Base-by-base conservation (phyloP, 2,888 invertebrate species). In the Lydus trimaculatus region DNA sequence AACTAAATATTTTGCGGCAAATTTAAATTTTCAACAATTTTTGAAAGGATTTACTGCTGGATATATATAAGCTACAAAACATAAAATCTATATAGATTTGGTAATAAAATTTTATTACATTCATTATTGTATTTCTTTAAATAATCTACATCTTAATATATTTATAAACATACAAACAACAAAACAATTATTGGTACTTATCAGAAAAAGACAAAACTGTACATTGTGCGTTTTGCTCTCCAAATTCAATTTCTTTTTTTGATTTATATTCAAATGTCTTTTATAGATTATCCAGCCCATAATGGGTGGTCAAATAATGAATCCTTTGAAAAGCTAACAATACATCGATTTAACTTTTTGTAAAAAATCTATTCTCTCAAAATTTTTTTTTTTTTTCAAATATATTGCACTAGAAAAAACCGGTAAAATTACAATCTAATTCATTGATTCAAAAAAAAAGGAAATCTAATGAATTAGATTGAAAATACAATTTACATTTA, bases 131-230 rank as follows among this genome's bases (percentile, higher is more conserved):
- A 43, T 23, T 43, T 43, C 25, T 36, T 13, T 66, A 61, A 15
- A 64, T 61, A 39, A n/a, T 58, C 64, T 66, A 66, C 64, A 48
- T 59, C 65, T 67, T 64, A 67, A 33, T 36, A 23, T 66, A 23
- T 66, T 64, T 66, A 71, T 71, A 71, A 71, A 71, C 71, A 71
- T 71, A 71, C 69, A 71, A 71, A 71, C 71, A 71, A 71, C 67
- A 71, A 69, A 71, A 69, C 64, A 69, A 68, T 59, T 36, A 68
- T 36, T 63, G 56, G n/a, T 64, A 64, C 28, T 52, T 31, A 63
- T 63, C 63, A 63, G 43, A 71, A 66, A 64, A 64, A 66, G 61
- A 58, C 61, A 63, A 68, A 71, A 43, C 17, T 71, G 71, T 71
- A 71, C 69, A 71, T 71, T 70, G 71, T 69, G 71, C 69, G 71